These are phyloP conservation scores for Ligdia adustata DNA, from an alignment of 2,888 invertebrate species.

Conservation along the genomic window DNA sequence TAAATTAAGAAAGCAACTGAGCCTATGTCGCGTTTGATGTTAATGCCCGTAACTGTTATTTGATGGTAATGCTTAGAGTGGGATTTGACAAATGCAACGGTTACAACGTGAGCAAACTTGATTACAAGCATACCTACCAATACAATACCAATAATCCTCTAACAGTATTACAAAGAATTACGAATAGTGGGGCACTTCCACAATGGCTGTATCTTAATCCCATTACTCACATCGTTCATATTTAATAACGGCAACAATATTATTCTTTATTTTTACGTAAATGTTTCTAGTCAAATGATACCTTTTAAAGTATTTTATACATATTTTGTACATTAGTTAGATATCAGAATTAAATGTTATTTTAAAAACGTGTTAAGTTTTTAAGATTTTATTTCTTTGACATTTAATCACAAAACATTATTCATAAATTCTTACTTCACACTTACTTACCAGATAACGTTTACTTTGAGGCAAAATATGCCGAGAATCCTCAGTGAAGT, in stretches of 20 bases:
- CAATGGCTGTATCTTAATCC: constrained; percentile 49
- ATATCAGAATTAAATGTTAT: too few species aligned
- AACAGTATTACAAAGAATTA: constrained; percentile 54
- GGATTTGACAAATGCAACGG: constrained; percentile 5
- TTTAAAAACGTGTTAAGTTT: too few species aligned
- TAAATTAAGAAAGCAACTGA: constrained; percentile 8
- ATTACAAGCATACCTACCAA: constrained; percentile 39
- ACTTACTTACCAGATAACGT: too few species aligned
- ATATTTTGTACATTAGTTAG: too few species aligned
- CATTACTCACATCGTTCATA: constrained; percentile 43
- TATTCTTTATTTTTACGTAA: too few species aligned
- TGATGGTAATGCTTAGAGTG: background rate
- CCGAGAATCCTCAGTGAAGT: too few species aligned
- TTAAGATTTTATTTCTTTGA: too few species aligned
- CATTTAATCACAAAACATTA: too few species aligned
- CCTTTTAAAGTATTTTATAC: too few species aligned
- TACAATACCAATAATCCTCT: constrained; percentile 41
- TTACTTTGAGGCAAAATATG: too few species aligned
- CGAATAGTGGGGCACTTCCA: constrained; percentile 44
- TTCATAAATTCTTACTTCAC: too few species aligned
- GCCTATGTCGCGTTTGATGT: background rate
- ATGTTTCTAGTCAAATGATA: too few species aligned
- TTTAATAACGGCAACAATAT: constrained; percentile 34
- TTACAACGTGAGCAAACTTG: constrained; percentile 33
- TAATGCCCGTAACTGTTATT: background rate